Base-by-base conservation (phyloP, 1,140 invertebrate genomes). In the Dendroctonus ponderosae region DNA sequence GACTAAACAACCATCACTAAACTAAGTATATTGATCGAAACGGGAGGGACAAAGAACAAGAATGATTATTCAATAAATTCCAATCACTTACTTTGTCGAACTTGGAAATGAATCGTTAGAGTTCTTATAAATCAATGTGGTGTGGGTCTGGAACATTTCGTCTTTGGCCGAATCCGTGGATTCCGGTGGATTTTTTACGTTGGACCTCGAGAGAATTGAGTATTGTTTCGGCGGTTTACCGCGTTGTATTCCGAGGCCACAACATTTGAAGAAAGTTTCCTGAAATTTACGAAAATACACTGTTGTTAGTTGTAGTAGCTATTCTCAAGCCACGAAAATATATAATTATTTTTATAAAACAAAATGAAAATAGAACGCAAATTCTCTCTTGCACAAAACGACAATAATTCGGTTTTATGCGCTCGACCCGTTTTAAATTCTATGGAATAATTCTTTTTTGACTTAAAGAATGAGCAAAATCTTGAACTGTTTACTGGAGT, bases 81-180 rank as follows among this genome's bases (percentile, higher is more conserved):
- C 26, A 56, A 42, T 58, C 15, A 6, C 44, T 60, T 53, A 60
- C 64, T 57, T 66, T 8, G 39, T 37, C 6, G 63, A 58, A 12
- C 64, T 50, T 6, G 40, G 40, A 52, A 66, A 70, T 5, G 74
- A 68, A 46, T 68, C 68, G 7, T 73, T 66, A 1, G 68, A 70
- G 5, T 72, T 58, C 69, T 80, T 82, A 11, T 69, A 70, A 7
- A 67, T 62, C 39, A 68, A n/a, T 12, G 77, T 75, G 11, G 71
- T 74, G 44, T 72, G 77, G 15, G 71, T 74, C 43, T 72, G 71
- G 41, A 71, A 48, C 8, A 68, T 73, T 41, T 73, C 69, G 44
- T 72, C 66, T 46, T 70, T 71, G 50, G 69, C 71, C 6, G 73
- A 74, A 43, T 74, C 73, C 6, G 63, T 69, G 0, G 73, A 74